Conservation (phyloP, 2,797 vertebrate genomes). For the Tauraco hartlaubi region DNA sequence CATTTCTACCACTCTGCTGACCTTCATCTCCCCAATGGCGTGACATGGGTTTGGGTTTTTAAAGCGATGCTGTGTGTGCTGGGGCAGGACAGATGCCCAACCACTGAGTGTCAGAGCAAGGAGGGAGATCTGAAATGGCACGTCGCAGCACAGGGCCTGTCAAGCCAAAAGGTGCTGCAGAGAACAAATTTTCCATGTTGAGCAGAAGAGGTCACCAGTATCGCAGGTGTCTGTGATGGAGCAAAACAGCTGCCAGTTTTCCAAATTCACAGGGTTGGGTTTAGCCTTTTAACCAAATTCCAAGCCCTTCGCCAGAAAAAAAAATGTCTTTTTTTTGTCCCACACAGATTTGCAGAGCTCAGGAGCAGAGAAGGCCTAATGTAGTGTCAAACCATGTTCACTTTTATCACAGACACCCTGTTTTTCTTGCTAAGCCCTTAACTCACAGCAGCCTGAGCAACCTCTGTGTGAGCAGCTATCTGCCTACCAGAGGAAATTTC, state of each 20-base stretch:
- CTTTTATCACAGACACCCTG: background rate
- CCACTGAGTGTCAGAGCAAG: background rate
- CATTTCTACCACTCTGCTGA: background rate
- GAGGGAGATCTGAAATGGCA: background rate
- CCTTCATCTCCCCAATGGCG: accelerated
- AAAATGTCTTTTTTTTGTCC: background rate
- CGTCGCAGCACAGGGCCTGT: background rate
- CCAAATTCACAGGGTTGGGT: background rate
- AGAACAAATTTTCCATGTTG: background rate
- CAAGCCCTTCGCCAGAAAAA: background rate
- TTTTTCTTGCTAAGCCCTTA: background rate
- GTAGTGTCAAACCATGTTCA: background rate
- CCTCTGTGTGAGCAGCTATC: background rate
- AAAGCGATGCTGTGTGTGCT: background rate
- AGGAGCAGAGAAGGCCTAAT: background rate
- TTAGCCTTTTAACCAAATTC: background rate
- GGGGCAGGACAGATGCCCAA: background rate
- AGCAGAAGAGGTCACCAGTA: background rate
- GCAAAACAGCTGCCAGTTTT: background rate
- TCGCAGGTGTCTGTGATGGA: background rate
- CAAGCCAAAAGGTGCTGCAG: background rate
- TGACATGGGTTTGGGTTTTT: background rate
- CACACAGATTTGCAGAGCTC: background rate
- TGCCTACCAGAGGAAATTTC: background rate
- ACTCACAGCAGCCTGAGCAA: background rate